Percentiles rank a stretch among this genome's conserved stretches.
These are phyloP conservation scores for Heterocephalus glaber DNA, from an alignment of 2,113 vertebrate genomes.

Conservation along the genomic window DNA sequence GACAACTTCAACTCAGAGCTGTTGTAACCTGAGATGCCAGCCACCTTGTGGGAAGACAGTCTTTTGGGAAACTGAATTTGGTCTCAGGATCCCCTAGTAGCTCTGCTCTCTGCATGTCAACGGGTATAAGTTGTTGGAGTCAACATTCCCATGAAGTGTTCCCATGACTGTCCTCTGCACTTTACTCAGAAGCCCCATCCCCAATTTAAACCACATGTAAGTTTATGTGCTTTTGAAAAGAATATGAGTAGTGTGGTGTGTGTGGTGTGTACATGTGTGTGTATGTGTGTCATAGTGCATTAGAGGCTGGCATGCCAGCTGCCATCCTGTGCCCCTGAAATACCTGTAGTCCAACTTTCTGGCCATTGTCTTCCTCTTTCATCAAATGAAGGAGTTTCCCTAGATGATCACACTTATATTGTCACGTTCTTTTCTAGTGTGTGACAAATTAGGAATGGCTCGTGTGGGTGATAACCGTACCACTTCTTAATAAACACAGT, in stretches of 20 bases:
- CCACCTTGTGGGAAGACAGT: neutral
- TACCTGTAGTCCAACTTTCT: neutral
- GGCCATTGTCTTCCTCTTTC: neutral
- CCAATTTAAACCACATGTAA: slow-evolving; percentile 15
- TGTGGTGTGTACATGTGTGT: neutral
- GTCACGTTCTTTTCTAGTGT: neutral
- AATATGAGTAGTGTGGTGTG: neutral
- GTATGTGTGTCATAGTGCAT: neutral
- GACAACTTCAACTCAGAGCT: neutral
- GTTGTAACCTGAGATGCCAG: neutral
- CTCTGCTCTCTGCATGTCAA: neutral
- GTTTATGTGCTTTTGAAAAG: slow-evolving; percentile 43
- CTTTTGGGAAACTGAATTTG: neutral
- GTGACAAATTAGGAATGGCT: neutral
- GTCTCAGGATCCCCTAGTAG: neutral
- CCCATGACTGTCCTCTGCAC: neutral
- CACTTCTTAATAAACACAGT: neutral
- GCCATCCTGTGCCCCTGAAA: neutral
- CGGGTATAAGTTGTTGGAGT: neutral
- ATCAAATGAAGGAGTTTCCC: neutral
- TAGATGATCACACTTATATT: neutral
- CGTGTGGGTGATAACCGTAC: neutral
- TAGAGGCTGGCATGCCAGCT: neutral
- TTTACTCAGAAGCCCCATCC: neutral
- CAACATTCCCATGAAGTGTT: slow-evolving; percentile 7